Percentiles rank a stretch among this genome's conserved stretches.
Conservation (phyloP, 2,113 vertebrate species). For the Phainopepla nitens region DNA sequence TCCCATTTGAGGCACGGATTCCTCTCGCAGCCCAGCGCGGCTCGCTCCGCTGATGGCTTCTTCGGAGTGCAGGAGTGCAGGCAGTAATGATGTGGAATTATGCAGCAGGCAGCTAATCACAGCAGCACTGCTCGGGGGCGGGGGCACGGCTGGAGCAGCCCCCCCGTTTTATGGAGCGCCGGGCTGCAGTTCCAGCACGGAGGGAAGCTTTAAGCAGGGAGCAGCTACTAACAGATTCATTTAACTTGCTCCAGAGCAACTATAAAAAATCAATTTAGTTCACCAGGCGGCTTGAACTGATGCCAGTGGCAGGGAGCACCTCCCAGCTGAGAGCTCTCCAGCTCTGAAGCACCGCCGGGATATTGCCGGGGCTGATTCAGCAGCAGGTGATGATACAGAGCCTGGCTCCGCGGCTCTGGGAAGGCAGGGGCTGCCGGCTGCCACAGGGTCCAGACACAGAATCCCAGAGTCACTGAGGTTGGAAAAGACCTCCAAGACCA, state of each 20-base stretch:
- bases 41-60: not conserved
- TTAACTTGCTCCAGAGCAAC: conserved; percentile 79
- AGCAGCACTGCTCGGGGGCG: not conserved
- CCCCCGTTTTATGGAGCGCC: conserved; percentile 8
- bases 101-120: conserved; percentile 5
- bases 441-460: not conserved
- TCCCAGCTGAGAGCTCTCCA: conserved; percentile 46
- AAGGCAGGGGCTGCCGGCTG: not conserved
- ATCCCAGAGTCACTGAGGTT: not conserved
- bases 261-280: conserved; percentile 88
- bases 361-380: not conserved
- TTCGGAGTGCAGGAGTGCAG: not conserved
- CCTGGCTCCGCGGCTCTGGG: not conserved
- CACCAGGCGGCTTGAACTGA: conserved; percentile 73
- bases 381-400: not conserved
- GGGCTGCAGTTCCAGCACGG: conserved; percentile 33
- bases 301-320: conserved; percentile 67
- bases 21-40: not conserved
- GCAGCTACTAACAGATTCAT: conserved; percentile 82
- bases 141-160: conserved; percentile 39
- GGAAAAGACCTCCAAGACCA: not conserved
- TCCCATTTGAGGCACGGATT: not conserved
- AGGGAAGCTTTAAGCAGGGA: conserved; percentile 68
- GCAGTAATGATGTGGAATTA: not conserved
- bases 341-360: not conserved